Evolutionary conservation across 2,113 vertebrate species (phyloP).

Genomic region (Arenaria interpres): DNA sequence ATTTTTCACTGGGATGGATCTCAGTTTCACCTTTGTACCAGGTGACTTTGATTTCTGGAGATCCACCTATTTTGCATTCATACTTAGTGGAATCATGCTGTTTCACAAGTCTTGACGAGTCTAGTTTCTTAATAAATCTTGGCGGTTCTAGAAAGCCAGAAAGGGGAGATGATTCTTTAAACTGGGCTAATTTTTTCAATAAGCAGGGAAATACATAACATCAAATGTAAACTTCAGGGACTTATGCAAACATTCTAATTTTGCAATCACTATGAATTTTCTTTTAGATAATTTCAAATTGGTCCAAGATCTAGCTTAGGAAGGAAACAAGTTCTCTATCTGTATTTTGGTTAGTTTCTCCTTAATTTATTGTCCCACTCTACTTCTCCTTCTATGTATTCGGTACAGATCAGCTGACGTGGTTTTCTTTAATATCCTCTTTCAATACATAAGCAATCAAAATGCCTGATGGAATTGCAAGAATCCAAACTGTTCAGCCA

Average conservation of each 20-base stretch:
- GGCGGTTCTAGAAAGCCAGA: constrained; percentile 92
- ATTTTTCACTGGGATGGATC: constrained; percentile 83
- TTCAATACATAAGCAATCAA: not conserved
- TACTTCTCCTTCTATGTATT: not conserved
- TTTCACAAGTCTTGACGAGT: constrained; percentile 89
- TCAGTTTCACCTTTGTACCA: constrained; percentile 94
- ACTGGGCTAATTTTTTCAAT: not conserved
- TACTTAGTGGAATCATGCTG: constrained; percentile 83
- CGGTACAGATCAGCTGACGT: not conserved
- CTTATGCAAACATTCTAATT: not conserved
- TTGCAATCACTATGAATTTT: not conserved
- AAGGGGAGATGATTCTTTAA: constrained; percentile 14
- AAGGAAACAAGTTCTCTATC: not conserved
- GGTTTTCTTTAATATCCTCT: not conserved
- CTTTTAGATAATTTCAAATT: not conserved
- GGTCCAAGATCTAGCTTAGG: not conserved
- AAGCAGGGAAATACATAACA: not conserved
- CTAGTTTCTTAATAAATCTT: constrained; percentile 94
- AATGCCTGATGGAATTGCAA: not conserved
- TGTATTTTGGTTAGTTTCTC: not conserved
- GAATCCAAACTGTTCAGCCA: not conserved
- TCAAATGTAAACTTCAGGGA: not conserved
- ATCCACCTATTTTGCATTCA: constrained; percentile 93
- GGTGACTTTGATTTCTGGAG: constrained; percentile 86
- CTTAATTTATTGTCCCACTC: not conserved